Base-by-base conservation (phyloP, 2,113 vertebrate genomes). In the Craseonycteris thonglongyai region DNA sequence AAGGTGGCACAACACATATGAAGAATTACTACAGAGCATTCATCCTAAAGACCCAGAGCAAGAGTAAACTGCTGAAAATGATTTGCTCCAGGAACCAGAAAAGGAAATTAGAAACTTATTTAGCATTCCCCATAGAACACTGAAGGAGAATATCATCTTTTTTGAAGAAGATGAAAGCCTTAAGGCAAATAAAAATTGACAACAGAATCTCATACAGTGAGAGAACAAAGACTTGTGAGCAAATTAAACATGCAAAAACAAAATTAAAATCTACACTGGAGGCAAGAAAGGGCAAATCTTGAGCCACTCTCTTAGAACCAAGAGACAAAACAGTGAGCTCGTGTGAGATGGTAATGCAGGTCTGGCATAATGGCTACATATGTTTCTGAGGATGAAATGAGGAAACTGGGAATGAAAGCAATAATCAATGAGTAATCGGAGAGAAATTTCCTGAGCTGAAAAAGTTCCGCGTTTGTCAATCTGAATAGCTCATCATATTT, bases 71-170 rank as follows among this genome's bases (percentile, higher is more conserved):
- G 90, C 74, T 74, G 58, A 90, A 91, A 87, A 56, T 13, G 38
- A 81, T 33, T 81, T 74, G 54, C n/a, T 54, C 4, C 51, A 76
- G 35, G 51, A 61, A 87, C 87, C 35, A 90, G 49, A 91, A 76
- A 35, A 95, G 28, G 74, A 80, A 90, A 68, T 49, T 42, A 80
- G 40, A 68, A 59, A 12, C 9, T 16, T 38, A 30, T 14, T 82
- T 56, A 40, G 24, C 42, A 54, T 59, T 51, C 47, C 40, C 10
- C 2, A 33, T 28, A 68, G 56, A 68, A 54, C 49, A 26, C n/a
- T 33, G 19, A 79, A 63, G 72, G 49, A 69, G 35, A 82, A 6
- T 49, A 49, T 51, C 5, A 18, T 65, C 61, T 63, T 85, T 85
- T 65, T 24, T 10, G 42, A 51, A 51, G 22, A 13, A 69, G 42